Evolutionary conservation across 2,888 invertebrate genomes (phyloP).

Genomic region (Thalpophila matura): DNA sequence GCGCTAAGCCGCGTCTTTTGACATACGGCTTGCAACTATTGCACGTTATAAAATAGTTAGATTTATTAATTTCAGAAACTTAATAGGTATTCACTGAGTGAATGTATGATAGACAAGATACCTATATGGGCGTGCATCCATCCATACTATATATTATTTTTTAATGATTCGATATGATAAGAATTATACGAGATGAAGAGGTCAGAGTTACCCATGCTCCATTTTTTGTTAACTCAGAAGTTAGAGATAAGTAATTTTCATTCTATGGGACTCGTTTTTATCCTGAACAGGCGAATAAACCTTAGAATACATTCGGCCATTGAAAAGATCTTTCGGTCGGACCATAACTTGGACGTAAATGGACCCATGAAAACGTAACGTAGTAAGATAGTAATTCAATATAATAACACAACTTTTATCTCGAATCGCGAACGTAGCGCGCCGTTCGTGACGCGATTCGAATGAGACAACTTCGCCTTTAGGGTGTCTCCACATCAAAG

Average conservation of each 20-base stretch:
- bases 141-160: too few species aligned
- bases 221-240: not conserved
- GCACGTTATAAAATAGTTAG: too few species aligned
- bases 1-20: too few species aligned
- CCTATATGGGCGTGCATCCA: too few species aligned
- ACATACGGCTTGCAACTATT: too few species aligned
- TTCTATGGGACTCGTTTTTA: slow-evolving; percentile 36
- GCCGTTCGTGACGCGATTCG: slow-evolving; percentile 64
- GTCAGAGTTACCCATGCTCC: not conserved
- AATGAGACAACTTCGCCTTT: slow-evolving; percentile 49
- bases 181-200: not conserved
- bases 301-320: slow-evolving; percentile 42
- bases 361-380: slow-evolving; percentile 64
- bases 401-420: slow-evolving; percentile 73
- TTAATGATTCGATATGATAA: not conserved
- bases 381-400: slow-evolving; percentile 61
- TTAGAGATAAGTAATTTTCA: slow-evolving; percentile 13
- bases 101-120: too few species aligned
- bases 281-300: slow-evolving; percentile 25
- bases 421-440: slow-evolving; percentile 60
- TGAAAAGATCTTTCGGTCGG: slow-evolving; percentile 44
- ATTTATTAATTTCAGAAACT: too few species aligned
- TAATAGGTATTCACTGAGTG: too few species aligned
- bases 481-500: slow-evolving; percentile 52
- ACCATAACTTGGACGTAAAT: slow-evolving; percentile 65